Evolutionary conservation across 2,797 vertebrate species (phyloP), one percentile per base, ranked within the genome.

Genomic region (Halcyon chelicuti): DNA sequence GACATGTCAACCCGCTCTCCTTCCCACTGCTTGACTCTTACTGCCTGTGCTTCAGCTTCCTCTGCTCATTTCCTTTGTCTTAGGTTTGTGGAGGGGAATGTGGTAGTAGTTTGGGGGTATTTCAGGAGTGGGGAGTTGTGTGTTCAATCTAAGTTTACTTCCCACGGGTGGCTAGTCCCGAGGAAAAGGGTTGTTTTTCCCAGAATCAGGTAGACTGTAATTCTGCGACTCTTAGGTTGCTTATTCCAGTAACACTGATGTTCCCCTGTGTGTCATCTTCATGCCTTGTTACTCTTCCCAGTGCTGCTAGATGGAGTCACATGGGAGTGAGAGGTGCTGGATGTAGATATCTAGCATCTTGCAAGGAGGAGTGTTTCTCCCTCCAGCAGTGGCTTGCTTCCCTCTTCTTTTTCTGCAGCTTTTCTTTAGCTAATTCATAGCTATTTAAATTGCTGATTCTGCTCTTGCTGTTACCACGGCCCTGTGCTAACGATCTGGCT

Each of bases 81-180:
- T 14, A 31, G 40, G 29, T 23, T 33, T 0, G 0, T n/a, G 47
- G 28, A 65, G 13, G 49, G 5, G 37, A 33, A 52, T 1, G 14
- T 5, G 2, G 10, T 22, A 14, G 15, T 7, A n/a, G 12, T 73
- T 13, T 72, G 47, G 8, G 57, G n/a, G 9, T 28, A 5, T 78
- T 77, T 61, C 42, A 62, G 37, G 17, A 47, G 13, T 10, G 15
- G 15, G 5, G 22, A 13, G 35, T 39, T 31, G 14, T 39, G 28
- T 40, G 18, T 31, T 87, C 51, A 28, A 1, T 15, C 26, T 58
- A 66, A 70, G 25, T 39, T 47, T 49, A 18, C 21, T 76, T 85
- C 31, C 44, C 25, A 0, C 0, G 2, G 4, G 25, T 31, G 15
- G 29, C 37, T 61, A 46, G 11, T 60, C 49, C 31, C 1, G 5